Conservation (phyloP, 1,140 invertebrate genomes). For the Daktulosphaira vitifoliae region DNA sequence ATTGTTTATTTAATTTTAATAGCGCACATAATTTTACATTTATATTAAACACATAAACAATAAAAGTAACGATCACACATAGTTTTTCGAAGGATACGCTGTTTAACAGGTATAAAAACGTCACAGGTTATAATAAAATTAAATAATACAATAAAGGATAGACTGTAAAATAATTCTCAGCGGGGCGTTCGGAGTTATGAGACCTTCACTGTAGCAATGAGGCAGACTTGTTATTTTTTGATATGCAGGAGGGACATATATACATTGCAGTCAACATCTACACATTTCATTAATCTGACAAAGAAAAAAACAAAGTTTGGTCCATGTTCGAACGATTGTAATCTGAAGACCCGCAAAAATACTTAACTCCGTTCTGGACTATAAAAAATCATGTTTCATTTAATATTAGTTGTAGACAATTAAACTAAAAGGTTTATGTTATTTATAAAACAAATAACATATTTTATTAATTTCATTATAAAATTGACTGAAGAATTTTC, state of each 20-base stretch:
- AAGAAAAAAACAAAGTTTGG: background rate
- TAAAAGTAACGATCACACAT: too few species aligned
- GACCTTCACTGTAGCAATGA: background rate
- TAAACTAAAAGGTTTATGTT: too few species aligned
- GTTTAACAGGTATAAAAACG: slow-evolving; percentile 7
- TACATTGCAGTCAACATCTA: background rate
- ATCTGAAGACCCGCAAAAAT: slow-evolving; percentile 18
- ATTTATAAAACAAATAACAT: too few species aligned
- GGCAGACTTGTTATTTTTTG: too few species aligned
- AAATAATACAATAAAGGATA: background rate
- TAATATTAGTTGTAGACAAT: too few species aligned
- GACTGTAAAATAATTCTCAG: slow-evolving; percentile 23
- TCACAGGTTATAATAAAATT: slow-evolving; percentile 20
- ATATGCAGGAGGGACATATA: background rate
- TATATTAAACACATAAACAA: too few species aligned
- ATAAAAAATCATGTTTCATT: too few species aligned
- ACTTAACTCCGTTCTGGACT: too few species aligned
- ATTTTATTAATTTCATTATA: too few species aligned
- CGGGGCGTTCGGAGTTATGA: background rate
- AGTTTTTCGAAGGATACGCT: slow-evolving; percentile 7
- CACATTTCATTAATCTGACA: slow-evolving; percentile 17
- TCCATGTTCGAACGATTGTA: background rate
- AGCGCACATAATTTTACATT: too few species aligned
- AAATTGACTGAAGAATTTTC: too few species aligned
- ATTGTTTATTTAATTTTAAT: too few species aligned